phyloP scores from a whole-genome alignment of 2,797 vertebrate genomes.

The Sebastes vulpes region DNA sequence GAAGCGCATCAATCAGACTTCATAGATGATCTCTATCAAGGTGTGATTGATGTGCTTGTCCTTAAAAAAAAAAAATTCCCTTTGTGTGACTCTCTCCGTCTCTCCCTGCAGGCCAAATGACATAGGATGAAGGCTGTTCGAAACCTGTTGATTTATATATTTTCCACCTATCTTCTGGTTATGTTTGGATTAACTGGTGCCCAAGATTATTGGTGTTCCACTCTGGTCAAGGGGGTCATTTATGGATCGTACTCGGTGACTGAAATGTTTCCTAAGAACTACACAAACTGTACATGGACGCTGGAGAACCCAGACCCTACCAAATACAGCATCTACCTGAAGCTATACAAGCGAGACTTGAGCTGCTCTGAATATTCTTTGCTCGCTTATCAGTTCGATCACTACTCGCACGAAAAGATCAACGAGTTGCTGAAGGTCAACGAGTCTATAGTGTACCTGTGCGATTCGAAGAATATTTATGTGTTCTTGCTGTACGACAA shows the following conservation, averaged over 20 bases:
- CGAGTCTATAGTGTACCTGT: conserved; percentile 98
- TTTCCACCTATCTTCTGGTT: conserved; percentile 99
- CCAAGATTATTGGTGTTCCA: conserved; percentile 99
- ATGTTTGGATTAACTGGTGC: conserved; percentile 99
- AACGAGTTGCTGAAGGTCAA: conserved; percentile 97
- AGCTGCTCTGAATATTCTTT: conserved; percentile 98
- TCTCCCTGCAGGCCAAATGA: conserved; percentile 98
- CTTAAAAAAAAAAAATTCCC: neutral
- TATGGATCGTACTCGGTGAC: conserved; percentile 99
- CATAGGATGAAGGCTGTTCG: conserved; percentile 99
- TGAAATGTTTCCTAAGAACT: conserved; percentile 99
- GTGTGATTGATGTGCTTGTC: conserved; percentile 6
- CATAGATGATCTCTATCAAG: conserved; percentile 32
- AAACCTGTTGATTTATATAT: conserved; percentile 99
- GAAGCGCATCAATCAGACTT: conserved; percentile 37
- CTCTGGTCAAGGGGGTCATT: conserved; percentile 99
- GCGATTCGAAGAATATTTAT: conserved; percentile 95
- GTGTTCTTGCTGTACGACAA: conserved; percentile 99
- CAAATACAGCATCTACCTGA: conserved; percentile 99
- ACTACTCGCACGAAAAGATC: conserved; percentile 99
- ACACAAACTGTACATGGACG: conserved; percentile 99
- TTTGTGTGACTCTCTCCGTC: conserved; percentile 88
- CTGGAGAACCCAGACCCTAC: conserved; percentile 99
- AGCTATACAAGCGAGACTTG: conserved; percentile 99
- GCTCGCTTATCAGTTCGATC: conserved; percentile 99